Evolutionary conservation across 1,140 invertebrate species (phyloP).

Genomic region (Telenomus remus): DNA sequence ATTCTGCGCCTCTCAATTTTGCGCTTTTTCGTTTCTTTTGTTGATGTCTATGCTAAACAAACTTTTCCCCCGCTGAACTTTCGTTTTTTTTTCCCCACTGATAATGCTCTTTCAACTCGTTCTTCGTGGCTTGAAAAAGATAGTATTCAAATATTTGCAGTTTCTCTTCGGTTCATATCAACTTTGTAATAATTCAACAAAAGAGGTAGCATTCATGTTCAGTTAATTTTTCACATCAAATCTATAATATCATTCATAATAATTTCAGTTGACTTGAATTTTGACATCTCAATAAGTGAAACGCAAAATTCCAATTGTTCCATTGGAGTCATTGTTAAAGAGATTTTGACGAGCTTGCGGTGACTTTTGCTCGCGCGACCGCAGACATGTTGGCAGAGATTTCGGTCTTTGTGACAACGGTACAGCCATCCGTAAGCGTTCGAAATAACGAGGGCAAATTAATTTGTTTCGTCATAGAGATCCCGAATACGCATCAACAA

Average conservation of each 20-base stretch:
- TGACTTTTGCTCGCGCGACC: constrained; percentile 37
- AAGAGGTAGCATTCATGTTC: neutral
- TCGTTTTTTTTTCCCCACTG: constrained; percentile 18
- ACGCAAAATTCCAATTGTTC: constrained; percentile 45
- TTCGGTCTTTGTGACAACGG: constrained; percentile 43
- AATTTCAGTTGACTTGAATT: constrained; percentile 17
- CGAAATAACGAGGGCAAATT: constrained; percentile 52
- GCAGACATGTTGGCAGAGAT: constrained; percentile 51
- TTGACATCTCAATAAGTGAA: constrained; percentile 12
- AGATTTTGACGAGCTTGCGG: constrained; percentile 48
- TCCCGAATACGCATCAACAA: constrained; percentile 11
- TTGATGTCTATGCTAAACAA: constrained; percentile 48
- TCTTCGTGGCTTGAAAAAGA: neutral
- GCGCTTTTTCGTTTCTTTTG: constrained; percentile 54
- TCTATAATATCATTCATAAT: constrained; percentile 13
- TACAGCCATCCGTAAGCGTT: constrained; percentile 44
- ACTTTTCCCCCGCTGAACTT: constrained; percentile 30
- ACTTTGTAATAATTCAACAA: too few relatives aligned
- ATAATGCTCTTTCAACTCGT: constrained; percentile 25
- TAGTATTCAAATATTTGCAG: constrained; percentile 2
- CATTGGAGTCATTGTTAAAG: constrained; percentile 50
- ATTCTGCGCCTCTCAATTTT: constrained; percentile 54
- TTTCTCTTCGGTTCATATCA: too few relatives aligned
- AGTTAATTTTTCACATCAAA: constrained; percentile 19
- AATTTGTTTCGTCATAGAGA: constrained; percentile 46